Percentiles rank a stretch among this genome's conserved stretches.
phyloP scores from a whole-genome alignment of 2,797 vertebrate species.

The Propithecus deckenii region DNA sequence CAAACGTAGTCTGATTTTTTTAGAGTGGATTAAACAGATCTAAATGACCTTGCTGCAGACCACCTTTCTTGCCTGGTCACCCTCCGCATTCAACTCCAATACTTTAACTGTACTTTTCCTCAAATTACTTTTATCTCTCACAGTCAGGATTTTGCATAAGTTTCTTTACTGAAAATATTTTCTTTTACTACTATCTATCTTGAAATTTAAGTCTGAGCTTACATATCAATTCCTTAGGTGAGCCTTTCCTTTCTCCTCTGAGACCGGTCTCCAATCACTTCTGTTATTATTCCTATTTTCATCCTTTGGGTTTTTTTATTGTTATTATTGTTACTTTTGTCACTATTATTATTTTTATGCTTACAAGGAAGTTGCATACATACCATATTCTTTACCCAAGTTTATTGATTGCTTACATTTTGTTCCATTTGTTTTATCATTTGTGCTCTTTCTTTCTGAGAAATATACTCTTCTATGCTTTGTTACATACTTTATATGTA shows the following conservation, averaged over 20 bases:
- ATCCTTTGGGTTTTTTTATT: accelerated
- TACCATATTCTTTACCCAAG: not conserved
- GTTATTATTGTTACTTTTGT: no score
- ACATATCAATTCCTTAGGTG: accelerated
- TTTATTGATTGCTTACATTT: not conserved
- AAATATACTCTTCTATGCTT: not conserved
- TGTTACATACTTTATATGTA: not conserved
- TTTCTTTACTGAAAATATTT: not conserved
- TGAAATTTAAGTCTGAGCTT: not conserved
- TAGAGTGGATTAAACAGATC: no score
- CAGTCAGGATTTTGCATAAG: not conserved
- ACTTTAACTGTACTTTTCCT: not conserved
- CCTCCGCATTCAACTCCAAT: accelerated
- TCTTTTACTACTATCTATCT: not conserved
- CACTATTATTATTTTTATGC: not conserved
- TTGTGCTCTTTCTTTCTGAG: not conserved
- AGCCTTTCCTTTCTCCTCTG: not conserved
- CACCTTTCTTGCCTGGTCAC: not conserved
- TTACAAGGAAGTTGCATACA: not conserved
- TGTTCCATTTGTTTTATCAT: not conserved
- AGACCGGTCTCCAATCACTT: not conserved
- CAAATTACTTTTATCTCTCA: not conserved
- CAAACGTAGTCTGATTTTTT: not conserved
- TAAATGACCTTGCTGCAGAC: accelerated
- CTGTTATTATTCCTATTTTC: not conserved